Conservation (phyloP, 1,140 invertebrate genomes). For the Nephila pilipes region DNA sequence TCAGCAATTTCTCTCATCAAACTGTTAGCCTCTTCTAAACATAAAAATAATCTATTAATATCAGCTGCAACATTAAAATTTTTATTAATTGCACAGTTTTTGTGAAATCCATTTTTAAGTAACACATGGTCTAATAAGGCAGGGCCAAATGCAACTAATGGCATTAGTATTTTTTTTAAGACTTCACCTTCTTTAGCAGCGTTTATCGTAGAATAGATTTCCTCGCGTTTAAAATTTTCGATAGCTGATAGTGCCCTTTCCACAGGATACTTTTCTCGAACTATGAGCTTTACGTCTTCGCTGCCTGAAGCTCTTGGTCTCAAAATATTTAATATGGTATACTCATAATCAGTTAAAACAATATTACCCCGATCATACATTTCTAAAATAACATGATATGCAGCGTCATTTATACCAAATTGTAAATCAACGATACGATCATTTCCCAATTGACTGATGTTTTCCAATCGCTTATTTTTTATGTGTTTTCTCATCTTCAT, state of each 20-base stretch:
- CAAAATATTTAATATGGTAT: constrained; percentile 95
- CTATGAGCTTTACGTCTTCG: constrained; percentile 94
- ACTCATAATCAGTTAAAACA: constrained; percentile 94
- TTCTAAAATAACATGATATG: constrained; percentile 98
- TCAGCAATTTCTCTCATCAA: constrained; percentile 84
- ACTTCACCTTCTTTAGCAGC: constrained; percentile 88
- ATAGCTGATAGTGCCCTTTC: constrained; percentile 83
- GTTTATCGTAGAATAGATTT: constrained; percentile 84
- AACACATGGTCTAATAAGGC: constrained; percentile 94
- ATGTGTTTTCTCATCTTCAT: constrained; percentile 99
- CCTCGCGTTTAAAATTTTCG: constrained; percentile 25
- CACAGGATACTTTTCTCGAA: constrained; percentile 94
- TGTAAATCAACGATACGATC: constrained; percentile 95
- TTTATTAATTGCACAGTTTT: constrained; percentile 83
- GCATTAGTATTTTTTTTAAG: constrained; percentile 88
- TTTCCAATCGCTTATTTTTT: constrained; percentile 96
- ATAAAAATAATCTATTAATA: constrained; percentile 85
- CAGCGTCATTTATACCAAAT: constrained; percentile 96
- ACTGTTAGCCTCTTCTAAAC: constrained; percentile 87
- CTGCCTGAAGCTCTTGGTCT: constrained; percentile 91
- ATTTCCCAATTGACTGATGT: constrained; percentile 90
- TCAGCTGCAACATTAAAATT: constrained; percentile 87
- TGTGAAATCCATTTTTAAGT: constrained; percentile 86
- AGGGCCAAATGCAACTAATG: constrained; percentile 87
- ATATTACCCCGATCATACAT: constrained; percentile 98